Evolutionary conservation across 2,888 invertebrate genomes (phyloP), one percentile per base, ranked within the genome.

Genomic region (Acanthosepion esculentum): DNA sequence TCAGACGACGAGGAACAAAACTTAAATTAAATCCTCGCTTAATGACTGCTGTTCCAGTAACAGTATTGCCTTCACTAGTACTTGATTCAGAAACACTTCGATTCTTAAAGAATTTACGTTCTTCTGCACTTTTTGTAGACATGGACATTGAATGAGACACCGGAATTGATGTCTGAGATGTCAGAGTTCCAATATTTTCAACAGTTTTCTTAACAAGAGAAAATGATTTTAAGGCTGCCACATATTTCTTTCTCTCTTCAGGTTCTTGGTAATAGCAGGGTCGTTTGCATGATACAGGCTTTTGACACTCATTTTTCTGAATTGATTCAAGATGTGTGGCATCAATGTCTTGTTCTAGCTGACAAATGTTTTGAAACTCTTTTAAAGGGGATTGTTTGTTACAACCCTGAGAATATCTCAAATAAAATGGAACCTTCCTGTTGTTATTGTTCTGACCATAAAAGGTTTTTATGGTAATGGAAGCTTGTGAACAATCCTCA

Each of bases 1-100:
- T 94, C 55, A 95, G 48, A 92, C 95, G 94, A 93, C 95, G 95
- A 23, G 96, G 95, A 59, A 95, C 95, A 96, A 97, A 96, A 94
- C 96, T 96, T 55, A 96, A 95, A 78, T 96, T 95, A 95, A 97
- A 97, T 15, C 96, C 96, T 95, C 96, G 96, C 18, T 95, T 95
- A 3, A 96, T 94, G 18, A 96, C 95, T 41, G 96, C 95, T 94
- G 96, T 95, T 18, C 96, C 96, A 92, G 95, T 93, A n/a, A 92
- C 78, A 94, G 96, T 26, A 33, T 12, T 55, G 4, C 64, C 55
- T 64, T 94, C 55, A 8, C 3, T 12, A 33, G 4, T 29, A 29
- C 20, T 93, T 18, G 50, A 18, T 53, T 7, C 26, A n/a, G 48
- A 93, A n/a, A 53, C 15, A 18, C 18, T n/a, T 18, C 93, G 93